Evolutionary conservation across 2,797 vertebrate species (phyloP).

Genomic region (Pangasius mekongensis): DNA sequence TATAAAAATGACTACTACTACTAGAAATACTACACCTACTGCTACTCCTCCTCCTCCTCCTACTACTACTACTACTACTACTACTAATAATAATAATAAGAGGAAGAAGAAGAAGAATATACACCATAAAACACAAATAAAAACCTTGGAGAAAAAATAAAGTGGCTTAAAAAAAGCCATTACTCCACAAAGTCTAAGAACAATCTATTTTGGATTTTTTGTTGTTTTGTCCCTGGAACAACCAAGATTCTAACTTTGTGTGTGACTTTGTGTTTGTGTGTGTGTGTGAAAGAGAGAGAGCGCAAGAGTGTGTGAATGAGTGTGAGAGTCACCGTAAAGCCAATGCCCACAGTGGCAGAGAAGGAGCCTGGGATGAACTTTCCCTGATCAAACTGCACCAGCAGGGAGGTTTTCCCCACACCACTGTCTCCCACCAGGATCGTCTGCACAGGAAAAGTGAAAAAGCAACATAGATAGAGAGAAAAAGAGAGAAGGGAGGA

Average conservation of each 20-base stretch:
- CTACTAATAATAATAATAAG: background rate
- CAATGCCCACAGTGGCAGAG: constrained; percentile 92
- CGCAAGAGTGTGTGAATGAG: constrained; percentile 6
- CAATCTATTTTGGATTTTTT: background rate
- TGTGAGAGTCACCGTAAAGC: constrained; percentile 87
- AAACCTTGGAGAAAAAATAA: background rate
- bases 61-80: too few relatives aligned
- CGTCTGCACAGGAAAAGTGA: constrained; percentile 73
- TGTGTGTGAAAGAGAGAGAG: background rate
- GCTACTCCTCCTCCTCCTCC: background rate
- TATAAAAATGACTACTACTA: background rate
- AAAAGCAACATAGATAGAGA: background rate
- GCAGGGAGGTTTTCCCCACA: constrained; percentile 91
- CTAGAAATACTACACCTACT: background rate
- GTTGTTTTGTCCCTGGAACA: background rate
- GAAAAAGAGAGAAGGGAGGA: background rate
- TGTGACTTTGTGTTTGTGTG: background rate
- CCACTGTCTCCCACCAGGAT: constrained; percentile 95
- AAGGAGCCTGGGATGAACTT: constrained; percentile 96
- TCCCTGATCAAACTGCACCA: constrained; percentile 97
- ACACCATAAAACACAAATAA: background rate
- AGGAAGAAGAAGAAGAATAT: background rate
- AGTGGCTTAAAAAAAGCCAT: background rate
- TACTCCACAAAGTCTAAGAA: background rate
- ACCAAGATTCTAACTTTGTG: background rate